A percentile compares a stretch with the other conserved stretches of the same genome.
Conservation (phyloP, 2,113 vertebrate species). For the Corythoichthys intestinalis region DNA sequence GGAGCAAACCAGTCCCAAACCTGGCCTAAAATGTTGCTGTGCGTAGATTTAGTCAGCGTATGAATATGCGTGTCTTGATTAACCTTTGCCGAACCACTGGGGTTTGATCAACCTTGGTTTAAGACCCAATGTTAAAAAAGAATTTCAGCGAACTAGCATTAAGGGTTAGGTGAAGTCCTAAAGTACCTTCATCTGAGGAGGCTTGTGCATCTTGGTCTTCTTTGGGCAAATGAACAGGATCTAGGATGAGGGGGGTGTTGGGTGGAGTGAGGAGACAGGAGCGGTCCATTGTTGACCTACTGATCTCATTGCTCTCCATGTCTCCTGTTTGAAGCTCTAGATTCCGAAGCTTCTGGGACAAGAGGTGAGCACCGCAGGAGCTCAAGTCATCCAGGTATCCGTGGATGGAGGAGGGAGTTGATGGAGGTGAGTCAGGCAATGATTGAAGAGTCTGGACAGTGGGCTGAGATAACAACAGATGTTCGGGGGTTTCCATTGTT, state of each 20-base stretch:
- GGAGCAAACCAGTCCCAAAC: too few relatives aligned
- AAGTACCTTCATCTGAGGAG: constrained; percentile 45
- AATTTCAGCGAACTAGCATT: not conserved
- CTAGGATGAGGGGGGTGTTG: constrained; percentile 55
- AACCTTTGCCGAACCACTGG: too few relatives aligned
- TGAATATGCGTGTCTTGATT: too few relatives aligned
- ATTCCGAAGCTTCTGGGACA: constrained; percentile 61
- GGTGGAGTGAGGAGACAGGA: constrained; percentile 69
- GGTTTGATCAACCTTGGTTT: too few relatives aligned
- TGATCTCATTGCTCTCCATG: constrained; percentile 11
- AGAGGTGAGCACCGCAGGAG: constrained; percentile 45
- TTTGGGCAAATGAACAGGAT: constrained; percentile 26
- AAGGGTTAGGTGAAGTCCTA: too few relatives aligned
- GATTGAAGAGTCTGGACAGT: not conserved
- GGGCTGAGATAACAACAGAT: constrained; percentile 8
- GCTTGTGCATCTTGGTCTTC: constrained; percentile 8
- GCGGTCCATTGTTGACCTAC: constrained; percentile 45
- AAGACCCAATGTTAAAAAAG: too few relatives aligned
- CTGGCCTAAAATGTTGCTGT: too few relatives aligned
- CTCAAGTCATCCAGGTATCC: constrained; percentile 29
- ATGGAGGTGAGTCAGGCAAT: constrained; percentile 20
- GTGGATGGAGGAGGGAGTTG: constrained; percentile 17
- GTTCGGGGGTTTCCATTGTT: not conserved
- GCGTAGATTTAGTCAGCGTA: too few relatives aligned
- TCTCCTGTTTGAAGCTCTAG: constrained; percentile 57